These are phyloP conservation scores for Dolichopus griseipennis DNA, from an alignment of 2,888 invertebrate species.

Conservation along the genomic window DNA sequence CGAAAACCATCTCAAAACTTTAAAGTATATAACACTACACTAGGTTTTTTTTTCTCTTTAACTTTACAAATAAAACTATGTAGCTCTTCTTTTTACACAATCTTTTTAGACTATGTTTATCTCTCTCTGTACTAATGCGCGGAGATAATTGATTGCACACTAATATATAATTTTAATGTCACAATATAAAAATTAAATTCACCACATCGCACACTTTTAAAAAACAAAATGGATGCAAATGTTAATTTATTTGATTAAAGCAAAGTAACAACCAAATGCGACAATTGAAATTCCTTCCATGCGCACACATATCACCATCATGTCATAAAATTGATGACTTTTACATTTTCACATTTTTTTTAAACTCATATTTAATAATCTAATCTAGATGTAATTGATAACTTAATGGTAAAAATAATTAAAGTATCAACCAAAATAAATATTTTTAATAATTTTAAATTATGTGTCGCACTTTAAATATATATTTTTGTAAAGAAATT, in stretches of 20 bases:
- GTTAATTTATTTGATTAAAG: not conserved
- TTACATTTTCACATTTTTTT: conserved; percentile 36
- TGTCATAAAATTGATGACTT: conserved; percentile 22
- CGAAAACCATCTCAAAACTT: conserved; percentile 28
- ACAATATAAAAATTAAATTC: not conserved
- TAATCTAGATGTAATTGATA: conserved; percentile 27
- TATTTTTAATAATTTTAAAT: conserved; percentile 33
- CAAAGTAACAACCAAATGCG: conserved; percentile 24
- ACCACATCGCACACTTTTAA: not conserved
- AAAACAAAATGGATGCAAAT: not conserved
- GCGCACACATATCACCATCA: conserved; percentile 25
- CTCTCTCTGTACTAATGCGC: conserved; percentile 9
- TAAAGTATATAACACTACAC: not conserved
- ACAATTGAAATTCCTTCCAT: conserved; percentile 25
- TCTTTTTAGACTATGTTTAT: not conserved
- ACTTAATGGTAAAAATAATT: conserved; percentile 30
- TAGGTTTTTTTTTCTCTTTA: not conserved
- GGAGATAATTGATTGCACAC: conserved; percentile 8
- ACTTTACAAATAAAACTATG: not conserved
- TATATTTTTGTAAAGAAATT: conserved; percentile 34
- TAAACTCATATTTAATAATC: conserved; percentile 35
- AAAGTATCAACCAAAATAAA: conserved; percentile 30
- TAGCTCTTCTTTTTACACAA: not conserved
- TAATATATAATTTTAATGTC: not conserved
- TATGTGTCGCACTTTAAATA: conserved; percentile 30